A percentile compares a stretch with the other conserved stretches of the same genome.
Evolutionary conservation across 1,140 invertebrate species (phyloP).

Genomic region (Physella acuta): DNA sequence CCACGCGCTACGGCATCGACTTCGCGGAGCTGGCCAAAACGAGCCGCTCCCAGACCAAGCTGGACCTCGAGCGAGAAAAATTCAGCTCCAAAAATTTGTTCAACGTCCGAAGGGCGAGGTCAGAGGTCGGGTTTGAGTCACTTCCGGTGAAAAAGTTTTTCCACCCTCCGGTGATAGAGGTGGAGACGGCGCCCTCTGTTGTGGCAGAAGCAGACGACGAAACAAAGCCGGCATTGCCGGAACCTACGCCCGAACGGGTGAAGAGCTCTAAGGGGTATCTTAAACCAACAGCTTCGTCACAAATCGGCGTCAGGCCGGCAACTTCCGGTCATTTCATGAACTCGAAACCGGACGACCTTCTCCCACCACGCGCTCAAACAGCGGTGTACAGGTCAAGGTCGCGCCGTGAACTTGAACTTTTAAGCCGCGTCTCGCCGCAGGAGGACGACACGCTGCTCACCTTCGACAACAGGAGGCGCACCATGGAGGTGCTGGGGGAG

Average conservation of each 20-base stretch:
- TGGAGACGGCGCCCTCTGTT: not conserved
- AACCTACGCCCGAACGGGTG: too few relatives aligned
- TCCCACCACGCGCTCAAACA: not conserved
- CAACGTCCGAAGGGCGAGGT: not conserved
- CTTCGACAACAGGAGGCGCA: not conserved
- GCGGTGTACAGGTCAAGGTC: conserved; percentile 14
- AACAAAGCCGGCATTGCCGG: not conserved
- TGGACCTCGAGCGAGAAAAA: conserved; percentile 7
- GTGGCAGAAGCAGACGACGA: not conserved
- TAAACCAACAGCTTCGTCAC: not conserved
- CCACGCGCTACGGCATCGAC: not conserved
- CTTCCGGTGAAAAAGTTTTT: not conserved
- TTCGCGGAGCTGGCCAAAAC: not conserved
- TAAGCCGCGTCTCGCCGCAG: not conserved
- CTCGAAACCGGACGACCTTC: not conserved
- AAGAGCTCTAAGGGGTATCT: not conserved
- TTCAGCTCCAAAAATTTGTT: conserved; percentile 17
- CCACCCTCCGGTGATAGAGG: not conserved
- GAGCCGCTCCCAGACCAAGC: not conserved
- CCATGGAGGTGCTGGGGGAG: not conserved
- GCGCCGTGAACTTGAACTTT: conserved; percentile 1
- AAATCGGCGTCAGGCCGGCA: not conserved
- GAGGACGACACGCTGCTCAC: not conserved
- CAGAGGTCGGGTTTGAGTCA: not conserved
- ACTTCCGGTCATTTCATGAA: not conserved